Evolutionary conservation across 2,797 vertebrate species (phyloP), one percentile per base, ranked within the genome.

Genomic region (Anguilla pacifica): DNA sequence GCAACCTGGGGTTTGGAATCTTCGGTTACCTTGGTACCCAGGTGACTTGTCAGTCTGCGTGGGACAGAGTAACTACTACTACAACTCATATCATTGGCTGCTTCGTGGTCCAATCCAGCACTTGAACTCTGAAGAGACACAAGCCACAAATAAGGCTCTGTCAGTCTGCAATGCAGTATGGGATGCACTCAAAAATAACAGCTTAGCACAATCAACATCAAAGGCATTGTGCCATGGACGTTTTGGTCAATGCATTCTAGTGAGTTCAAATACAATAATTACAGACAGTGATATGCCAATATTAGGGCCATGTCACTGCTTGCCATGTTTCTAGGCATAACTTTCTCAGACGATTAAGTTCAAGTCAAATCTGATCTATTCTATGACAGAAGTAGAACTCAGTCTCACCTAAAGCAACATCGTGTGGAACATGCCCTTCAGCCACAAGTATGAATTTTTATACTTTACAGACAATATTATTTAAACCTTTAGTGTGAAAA

Each of bases 31-130:
- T 99, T 99, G 86, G 99, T 99, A 92, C 99, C 99, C 89, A 99
- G 96, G 91, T 99, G 99, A 96, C 97, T 99, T 90, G 98, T 99
- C 93, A 99, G 96, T 95, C 97, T 97, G 91, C 98, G 97, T 94
- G 99, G 98, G 92, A 99, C 97, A 82, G 98, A 98, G 90, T 98
- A 99, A 90, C 95, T 97, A 89, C 91, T 96, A 88, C 90, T 96
- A 91, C 94, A 96, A 92, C 94, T 97, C 84, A 96, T 95, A 92
- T 98, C 97, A 96, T 93, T 97, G 92, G 96, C 90, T 39, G 97
- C 94, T 85, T 99, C 98, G 0, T 97, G 98, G 90, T 99, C 98
- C 93, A 96, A 89, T 87, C 97, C 96, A 93, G 95, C 89, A 92
- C 92, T 57, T 86, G 96, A 95, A 92, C 93, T 95, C 98, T 99